These are phyloP conservation scores for Palloptera scutellata DNA, from an alignment of 2,888 invertebrate species.

Conservation along the genomic window DNA sequence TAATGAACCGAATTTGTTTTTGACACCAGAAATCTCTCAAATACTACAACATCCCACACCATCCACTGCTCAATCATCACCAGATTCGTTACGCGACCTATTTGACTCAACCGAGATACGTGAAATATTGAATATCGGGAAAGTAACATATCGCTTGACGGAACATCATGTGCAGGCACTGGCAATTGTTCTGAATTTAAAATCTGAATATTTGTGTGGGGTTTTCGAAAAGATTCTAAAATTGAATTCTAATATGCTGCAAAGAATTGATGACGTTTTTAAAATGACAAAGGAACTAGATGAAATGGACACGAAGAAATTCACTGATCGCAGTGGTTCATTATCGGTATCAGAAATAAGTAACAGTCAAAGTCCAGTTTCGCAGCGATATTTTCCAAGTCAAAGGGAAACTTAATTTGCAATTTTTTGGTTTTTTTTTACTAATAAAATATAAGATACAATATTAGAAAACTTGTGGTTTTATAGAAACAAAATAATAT, in stretches of 20 bases:
- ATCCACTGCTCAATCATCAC: conserved; percentile 47
- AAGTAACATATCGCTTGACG: conserved; percentile 44
- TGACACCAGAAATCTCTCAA: conserved; percentile 38
- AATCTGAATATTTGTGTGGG: conserved; percentile 41
- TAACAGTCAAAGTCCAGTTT: no score
- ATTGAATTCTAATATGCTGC: conserved; percentile 37
- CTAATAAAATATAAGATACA: no score
- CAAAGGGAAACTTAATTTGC: no score
- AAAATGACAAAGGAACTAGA: conserved; percentile 18
- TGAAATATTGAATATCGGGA: conserved; percentile 45
- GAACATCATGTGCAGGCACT: conserved; percentile 49
- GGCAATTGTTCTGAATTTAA: conserved; percentile 48
- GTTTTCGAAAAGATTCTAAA: conserved; percentile 44
- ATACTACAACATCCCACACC: conserved; percentile 33
- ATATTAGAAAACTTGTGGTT: no score
- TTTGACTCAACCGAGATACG: conserved; percentile 49
- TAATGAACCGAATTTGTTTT: conserved; percentile 16
- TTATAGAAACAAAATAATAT: no score
- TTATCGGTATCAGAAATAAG: no score
- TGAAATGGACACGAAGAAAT: no score
- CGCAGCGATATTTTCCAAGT: no score
- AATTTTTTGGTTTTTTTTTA: no score
- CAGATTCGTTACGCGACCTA: conserved; percentile 51
- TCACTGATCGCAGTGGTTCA: no score
- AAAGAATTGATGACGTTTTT: conserved; percentile 31